These are phyloP conservation scores for Morone chrysops DNA, from an alignment of 2,113 vertebrate species.

Conservation along the genomic window DNA sequence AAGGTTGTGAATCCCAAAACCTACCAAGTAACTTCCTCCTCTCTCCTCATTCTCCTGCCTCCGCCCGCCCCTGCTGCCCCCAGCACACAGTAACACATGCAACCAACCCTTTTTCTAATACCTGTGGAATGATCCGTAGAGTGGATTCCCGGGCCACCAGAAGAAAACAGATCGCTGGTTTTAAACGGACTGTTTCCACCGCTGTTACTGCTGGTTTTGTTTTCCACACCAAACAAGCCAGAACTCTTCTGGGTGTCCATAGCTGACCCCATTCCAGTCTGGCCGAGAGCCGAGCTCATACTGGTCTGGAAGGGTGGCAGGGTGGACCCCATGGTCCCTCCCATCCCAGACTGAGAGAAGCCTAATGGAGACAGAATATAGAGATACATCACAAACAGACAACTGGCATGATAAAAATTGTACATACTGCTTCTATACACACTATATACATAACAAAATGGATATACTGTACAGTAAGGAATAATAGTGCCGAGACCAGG, in stretches of 20 bases:
- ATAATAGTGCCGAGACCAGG: too few species aligned
- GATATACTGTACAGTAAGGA: too few species aligned
- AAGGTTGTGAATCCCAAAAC: neutral
- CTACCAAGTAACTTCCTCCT: too few species aligned
- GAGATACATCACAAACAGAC: constrained; percentile 20
- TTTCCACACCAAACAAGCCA: constrained; percentile 70
- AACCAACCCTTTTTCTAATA: constrained; percentile 57
- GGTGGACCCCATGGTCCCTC: constrained; percentile 72
- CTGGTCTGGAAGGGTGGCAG: constrained; percentile 78
- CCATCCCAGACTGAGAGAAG: constrained; percentile 80
- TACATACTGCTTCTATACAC: too few species aligned
- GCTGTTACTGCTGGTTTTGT: constrained; percentile 67
- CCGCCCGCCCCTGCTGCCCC: constrained; percentile 8
- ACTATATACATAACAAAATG: too few species aligned
- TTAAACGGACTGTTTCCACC: constrained; percentile 73
- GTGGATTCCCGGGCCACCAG: constrained; percentile 67
- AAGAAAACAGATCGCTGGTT: constrained; percentile 70
- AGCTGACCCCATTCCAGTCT: constrained; percentile 55
- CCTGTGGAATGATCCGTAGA: constrained; percentile 74
- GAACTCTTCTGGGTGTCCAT: constrained; percentile 78
- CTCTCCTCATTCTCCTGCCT: constrained; percentile 5
- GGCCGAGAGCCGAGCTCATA: constrained; percentile 67
- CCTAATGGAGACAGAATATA: constrained; percentile 67
- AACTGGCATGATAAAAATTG: too few species aligned
- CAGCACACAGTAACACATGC: constrained; percentile 24